Evolutionary conservation across 2,888 invertebrate species (phyloP), one percentile per base, ranked within the genome.

Genomic region (Eupsilia transversa): DNA sequence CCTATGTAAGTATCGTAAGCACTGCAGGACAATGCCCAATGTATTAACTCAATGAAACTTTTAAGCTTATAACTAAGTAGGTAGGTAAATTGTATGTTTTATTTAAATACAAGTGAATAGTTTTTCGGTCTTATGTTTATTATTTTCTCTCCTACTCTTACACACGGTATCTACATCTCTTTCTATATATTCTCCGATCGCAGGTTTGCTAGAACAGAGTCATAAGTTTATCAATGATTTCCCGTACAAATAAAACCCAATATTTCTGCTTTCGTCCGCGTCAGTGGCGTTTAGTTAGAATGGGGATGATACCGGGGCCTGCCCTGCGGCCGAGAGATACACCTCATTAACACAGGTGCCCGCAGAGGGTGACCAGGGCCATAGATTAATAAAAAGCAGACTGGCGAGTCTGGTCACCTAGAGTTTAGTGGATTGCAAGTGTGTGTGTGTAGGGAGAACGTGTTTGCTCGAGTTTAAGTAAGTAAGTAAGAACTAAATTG

Each of bases 261-360:
- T 64, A 72, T 68, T 72, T 56, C 41, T 27, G 1, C 6, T 60
- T 60, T 49, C 69, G 70, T 70, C 20, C 49, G 65, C 76, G 43
- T 59, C 43, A 68, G 38, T 78, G 67, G 72, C 79, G 70, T 74
- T 76, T 74, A 73, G 82, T 69, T 72, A 57, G 38, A 49, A 68
- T 49, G 73, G 70, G 76, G 69, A 61, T 72, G 72, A 68, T 68
- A 33, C 66, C 69, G 69, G 81, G 73, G 70, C 71, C 56, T 52
- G 83, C 87, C 86, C 86, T 84, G 87, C 81, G 83, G 79, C 78
- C 56, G 72, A 74, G 73, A 80, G 82, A 86, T 86, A 86, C 57
- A 73, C 79, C 83, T 88, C 89, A 88, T 89, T 85, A 83, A 81
- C 54, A 80, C 83, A 85, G 86, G 87, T 87, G 81, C 72, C 82